Evolutionary conservation across 2,797 vertebrate species (phyloP).

Genomic region (Pristis pectinata): DNA sequence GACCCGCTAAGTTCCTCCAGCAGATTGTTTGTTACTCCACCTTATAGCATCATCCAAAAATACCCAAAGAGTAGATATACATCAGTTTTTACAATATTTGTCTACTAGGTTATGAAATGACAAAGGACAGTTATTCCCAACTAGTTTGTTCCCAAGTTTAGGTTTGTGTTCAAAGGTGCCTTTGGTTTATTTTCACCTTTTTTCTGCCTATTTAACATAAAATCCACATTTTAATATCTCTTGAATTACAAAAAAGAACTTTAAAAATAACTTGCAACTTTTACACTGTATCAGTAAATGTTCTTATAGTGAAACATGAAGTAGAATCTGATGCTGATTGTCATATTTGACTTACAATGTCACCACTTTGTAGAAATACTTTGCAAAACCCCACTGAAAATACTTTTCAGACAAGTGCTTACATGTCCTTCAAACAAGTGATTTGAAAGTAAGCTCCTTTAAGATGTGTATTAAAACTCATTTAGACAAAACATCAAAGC

Average conservation of each 20-base stretch:
- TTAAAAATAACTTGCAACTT: background rate
- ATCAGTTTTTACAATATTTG: no score
- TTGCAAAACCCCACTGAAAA: background rate
- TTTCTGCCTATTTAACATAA: background rate
- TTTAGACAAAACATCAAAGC: constrained; percentile 19
- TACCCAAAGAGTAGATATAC: no score
- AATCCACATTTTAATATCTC: background rate
- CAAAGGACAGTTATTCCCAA: background rate
- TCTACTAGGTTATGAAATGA: background rate
- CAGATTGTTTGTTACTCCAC: no score
- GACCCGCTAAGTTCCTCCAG: no score
- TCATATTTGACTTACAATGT: background rate
- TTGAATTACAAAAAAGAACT: background rate
- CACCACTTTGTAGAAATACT: background rate
- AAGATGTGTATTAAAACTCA: constrained; percentile 14
- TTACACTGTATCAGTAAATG: background rate
- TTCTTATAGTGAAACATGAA: background rate
- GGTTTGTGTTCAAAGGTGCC: background rate
- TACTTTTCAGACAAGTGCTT: background rate
- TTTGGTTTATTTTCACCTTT: background rate
- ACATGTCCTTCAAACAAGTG: constrained; percentile 22
- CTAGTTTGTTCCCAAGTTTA: background rate
- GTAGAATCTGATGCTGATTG: background rate
- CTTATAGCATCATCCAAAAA: no score
- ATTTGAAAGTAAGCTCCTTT: background rate